These are phyloP conservation scores for Platalea minor DNA, from an alignment of 2,797 vertebrate genomes.

Conservation along the genomic window DNA sequence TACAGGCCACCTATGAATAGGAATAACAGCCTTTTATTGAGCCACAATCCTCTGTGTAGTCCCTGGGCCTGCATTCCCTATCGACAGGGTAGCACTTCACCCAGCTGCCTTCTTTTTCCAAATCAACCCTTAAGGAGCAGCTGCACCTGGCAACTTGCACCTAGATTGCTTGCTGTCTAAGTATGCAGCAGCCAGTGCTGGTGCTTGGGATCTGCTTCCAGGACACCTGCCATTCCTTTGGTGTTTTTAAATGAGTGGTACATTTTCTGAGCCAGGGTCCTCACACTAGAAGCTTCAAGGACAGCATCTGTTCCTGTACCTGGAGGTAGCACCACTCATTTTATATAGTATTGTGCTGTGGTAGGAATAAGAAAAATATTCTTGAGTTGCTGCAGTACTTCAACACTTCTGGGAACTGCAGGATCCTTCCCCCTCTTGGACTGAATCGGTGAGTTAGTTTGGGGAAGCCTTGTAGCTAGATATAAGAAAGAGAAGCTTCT, in stretches of 20 bases:
- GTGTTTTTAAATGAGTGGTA: not conserved
- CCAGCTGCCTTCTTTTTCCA: not conserved
- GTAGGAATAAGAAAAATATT: not conserved
- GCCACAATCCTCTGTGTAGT: not conserved
- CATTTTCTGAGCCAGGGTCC: not conserved
- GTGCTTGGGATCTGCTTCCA: not conserved
- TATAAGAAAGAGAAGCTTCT: not conserved
- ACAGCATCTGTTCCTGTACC: not conserved
- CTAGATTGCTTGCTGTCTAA: not conserved
- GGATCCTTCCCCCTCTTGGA: not conserved
- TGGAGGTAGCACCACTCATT: not conserved
- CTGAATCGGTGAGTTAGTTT: not conserved
- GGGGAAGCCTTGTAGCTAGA: not conserved
- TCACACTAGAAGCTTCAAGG: not conserved
- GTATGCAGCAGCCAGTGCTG: not conserved
- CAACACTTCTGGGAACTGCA: not conserved
- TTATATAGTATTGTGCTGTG: not conserved
- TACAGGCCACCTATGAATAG: slow-evolving; percentile 85
- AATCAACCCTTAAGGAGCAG: not conserved
- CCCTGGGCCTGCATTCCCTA: not conserved
- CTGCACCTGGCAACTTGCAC: not conserved
- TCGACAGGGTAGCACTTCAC: not conserved
- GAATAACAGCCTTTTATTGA: not conserved
- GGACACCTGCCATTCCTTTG: not conserved
- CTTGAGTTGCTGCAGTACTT: not conserved